These are phyloP conservation scores for Harpagus bidentatus DNA, from an alignment of 2,113 vertebrate genomes.

Conservation along the genomic window DNA sequence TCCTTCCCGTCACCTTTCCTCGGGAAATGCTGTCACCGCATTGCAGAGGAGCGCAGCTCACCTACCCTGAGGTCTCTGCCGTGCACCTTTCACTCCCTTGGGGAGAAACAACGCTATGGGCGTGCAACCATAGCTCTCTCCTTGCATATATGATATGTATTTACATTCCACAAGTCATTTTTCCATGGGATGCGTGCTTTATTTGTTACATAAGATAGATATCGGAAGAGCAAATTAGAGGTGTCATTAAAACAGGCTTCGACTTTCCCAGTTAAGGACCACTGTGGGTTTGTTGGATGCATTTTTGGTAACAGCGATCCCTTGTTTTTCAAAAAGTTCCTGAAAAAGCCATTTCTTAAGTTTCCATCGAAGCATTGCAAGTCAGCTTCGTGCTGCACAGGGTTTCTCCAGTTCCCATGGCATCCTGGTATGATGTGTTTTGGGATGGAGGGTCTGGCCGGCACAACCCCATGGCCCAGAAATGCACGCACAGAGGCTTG, in stretches of 20 bases:
- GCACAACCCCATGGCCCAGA: not conserved
- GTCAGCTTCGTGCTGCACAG: not conserved
- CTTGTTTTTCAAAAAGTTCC: not conserved
- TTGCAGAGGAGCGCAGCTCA: not conserved
- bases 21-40: not conserved
- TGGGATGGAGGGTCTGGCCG: not conserved
- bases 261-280: not conserved
- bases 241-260: not conserved
- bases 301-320: rapidly evolving
- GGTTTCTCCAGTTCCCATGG: not conserved
- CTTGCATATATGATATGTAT: rapidly evolving
- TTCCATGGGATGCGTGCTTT: not conserved
- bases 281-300: not conserved
- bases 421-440: not conserved
- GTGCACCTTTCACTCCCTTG: not conserved
- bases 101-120: not conserved
- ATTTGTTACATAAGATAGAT: not conserved
- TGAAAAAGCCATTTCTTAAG: rapidly evolving
- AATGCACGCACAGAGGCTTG: not conserved
- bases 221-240: rapidly evolving
- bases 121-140: not conserved
- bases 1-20: conserved; percentile 11
- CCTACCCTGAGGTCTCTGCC: not conserved
- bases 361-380: not conserved
- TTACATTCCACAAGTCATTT: rapidly evolving